A percentile compares a stretch with the other conserved stretches of the same genome.
These are phyloP conservation scores for Diplosoma virens DNA, from an alignment of 23 tunicate genomes.

Conservation along the genomic window DNA sequence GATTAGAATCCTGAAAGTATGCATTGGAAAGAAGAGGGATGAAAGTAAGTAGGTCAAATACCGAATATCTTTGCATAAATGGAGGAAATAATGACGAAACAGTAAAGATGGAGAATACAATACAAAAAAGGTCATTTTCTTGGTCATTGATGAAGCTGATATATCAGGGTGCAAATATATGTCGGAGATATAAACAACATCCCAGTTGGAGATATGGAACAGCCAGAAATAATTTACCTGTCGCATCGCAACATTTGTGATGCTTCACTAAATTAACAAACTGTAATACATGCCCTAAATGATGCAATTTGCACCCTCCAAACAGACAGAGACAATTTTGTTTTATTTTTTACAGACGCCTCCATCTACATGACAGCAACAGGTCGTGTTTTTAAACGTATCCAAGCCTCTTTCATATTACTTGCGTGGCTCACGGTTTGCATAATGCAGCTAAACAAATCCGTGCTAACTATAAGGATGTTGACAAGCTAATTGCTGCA, in stretches of 20 bases:
- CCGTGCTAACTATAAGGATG: constrained; percentile 26
- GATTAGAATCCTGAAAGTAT: too few species aligned
- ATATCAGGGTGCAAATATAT: constrained; percentile 34
- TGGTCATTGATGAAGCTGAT: constrained; percentile 42
- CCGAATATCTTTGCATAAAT: too few species aligned
- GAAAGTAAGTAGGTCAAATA: too few species aligned
- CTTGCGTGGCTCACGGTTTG: constrained; percentile 33
- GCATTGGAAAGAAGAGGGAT: too few species aligned
- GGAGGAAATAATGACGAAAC: too few species aligned
- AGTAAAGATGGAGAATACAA: too few species aligned
- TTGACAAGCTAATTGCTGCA: constrained; percentile 31
- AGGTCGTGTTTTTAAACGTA: constrained; percentile 35
- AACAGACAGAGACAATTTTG: constrained; percentile 36
- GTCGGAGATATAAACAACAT: too few species aligned
- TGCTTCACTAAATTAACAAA: constrained; percentile 35
- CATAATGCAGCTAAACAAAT: constrained; percentile 40
- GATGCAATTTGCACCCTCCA: constrained; percentile 38
- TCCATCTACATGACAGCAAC: constrained; percentile 43
- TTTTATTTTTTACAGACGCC: constrained; percentile 33
- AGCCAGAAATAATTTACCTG: constrained; percentile 36
- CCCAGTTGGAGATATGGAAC: constrained; percentile 25
- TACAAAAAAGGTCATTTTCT: constrained; percentile 28
- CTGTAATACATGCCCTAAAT: constrained; percentile 30
- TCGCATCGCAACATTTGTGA: constrained; percentile 28
- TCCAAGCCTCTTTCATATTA: constrained; percentile 28